Evolutionary conservation across 2,113 vertebrate species (phyloP), one percentile per base, ranked within the genome.

Genomic region (Egretta garzetta): DNA sequence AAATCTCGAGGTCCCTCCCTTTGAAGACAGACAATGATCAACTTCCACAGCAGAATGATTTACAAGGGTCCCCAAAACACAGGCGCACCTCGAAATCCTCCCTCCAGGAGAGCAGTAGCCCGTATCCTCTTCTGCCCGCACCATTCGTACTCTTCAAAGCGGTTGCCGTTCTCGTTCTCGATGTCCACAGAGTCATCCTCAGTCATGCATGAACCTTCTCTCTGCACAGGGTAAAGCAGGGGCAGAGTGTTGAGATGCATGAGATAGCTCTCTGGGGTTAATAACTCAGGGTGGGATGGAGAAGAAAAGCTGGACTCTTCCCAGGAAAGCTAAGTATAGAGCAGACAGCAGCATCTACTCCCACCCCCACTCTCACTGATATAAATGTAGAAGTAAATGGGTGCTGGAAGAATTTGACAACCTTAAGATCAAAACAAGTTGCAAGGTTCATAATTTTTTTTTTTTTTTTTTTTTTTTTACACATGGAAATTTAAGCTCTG

Each of bases 91-190:
- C 99, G 98, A 97, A 99, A 99, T 86, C 99, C 99, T 94, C 99
- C 99, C 96, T 99, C 99, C 97, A 99, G 98, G 84, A 99, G 98
- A 56, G 99, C 99, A 6, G 99, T 99, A 39, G 99, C 99, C 96
- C 99, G 98, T 98, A 99, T 99, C 98, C 99, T 98, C 98, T 99
- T 99, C 98, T 99, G 99, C 14, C 99, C 99, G 3, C 99, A 99
- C 99, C 99, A 99, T 89, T 99, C 99, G 55, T 99, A 99, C 86
- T 99, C 99, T 86, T 99, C 99, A 83, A 99, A 99, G 97, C 99
- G 99, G 91, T 98, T 99, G 90, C 99, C 99, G 3, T 99, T 99
- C 96, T 99, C 99, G 8, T 99, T 99, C 79, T 99, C 99, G 85
- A 99, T 98, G 97, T 99, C 99, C 91, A 98, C 99, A 7, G 99